These are phyloP conservation scores for Lepilemur ruficaudatus DNA, from an alignment of 2,797 vertebrate species.

Conservation along the genomic window DNA sequence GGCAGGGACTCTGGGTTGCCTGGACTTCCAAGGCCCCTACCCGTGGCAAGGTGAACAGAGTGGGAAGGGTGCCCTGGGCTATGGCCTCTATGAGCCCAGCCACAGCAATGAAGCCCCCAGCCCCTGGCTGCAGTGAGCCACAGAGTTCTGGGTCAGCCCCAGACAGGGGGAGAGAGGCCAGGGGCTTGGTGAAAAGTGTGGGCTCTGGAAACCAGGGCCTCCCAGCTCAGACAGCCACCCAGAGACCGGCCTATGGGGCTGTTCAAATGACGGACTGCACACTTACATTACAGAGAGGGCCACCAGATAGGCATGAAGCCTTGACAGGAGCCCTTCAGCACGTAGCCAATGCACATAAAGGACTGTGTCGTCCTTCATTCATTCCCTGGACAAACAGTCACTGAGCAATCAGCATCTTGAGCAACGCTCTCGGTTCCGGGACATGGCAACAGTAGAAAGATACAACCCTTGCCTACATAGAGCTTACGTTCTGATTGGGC, in stretches of 20 bases:
- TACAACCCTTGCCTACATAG: background rate
- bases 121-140: background rate
- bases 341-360: background rate
- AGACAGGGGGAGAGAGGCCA: background rate
- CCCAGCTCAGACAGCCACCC: background rate
- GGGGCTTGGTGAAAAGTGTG: background rate
- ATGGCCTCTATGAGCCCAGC: background rate
- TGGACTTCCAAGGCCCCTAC: background rate
- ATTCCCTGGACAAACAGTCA: background rate
- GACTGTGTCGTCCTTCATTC: background rate
- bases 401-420: background rate
- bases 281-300: background rate
- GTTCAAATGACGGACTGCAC: background rate
- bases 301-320: background rate
- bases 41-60: background rate
- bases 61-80: fast-evolving
- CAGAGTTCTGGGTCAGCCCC: background rate
- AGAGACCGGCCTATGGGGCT: background rate
- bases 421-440: background rate
- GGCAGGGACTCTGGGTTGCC: background rate
- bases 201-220: background rate
- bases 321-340: no score
- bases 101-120: background rate
- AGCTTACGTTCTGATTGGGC: background rate
- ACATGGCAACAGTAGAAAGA: background rate